Conservation (phyloP, 1,140 invertebrate genomes). For the Holotrichia oblita region DNA sequence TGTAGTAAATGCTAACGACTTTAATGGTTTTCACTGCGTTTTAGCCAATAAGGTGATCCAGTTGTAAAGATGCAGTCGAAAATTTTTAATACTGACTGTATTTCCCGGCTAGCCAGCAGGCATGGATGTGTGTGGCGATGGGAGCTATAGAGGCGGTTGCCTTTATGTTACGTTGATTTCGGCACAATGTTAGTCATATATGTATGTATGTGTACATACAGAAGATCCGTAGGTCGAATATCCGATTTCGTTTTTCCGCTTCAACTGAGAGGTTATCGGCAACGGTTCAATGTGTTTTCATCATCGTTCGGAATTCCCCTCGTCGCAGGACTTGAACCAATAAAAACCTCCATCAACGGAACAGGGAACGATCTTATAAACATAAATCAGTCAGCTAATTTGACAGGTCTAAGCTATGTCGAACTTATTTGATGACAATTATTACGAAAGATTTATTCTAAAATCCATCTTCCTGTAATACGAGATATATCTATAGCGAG, state of each 20-base stretch:
- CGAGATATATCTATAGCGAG: background rate
- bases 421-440: background rate
- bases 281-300: slow-evolving; percentile 26
- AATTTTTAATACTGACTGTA: too few species aligned
- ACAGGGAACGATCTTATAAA: slow-evolving; percentile 24
- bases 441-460: slow-evolving; percentile 22
- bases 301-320: background rate
- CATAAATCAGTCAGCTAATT: slow-evolving; percentile 28
- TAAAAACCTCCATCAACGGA: slow-evolving; percentile 22
- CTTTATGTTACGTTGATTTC: slow-evolving; percentile 21
- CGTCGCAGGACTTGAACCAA: background rate
- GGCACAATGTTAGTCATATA: background rate
- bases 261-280: slow-evolving; percentile 28
- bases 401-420: slow-evolving; percentile 10
- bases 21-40: too few species aligned
- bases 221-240: slow-evolving; percentile 24
- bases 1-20: too few species aligned
- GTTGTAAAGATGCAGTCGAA: too few species aligned
- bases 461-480: background rate
- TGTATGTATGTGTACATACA: background rate
- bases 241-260: slow-evolving; percentile 34
- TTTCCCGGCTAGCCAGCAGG: too few species aligned
- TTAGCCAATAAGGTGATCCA: too few species aligned
- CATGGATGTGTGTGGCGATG: background rate
- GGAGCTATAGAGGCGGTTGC: background rate